Evolutionary conservation across 2,888 invertebrate genomes (phyloP).

Genomic region (Chrysotoxum bicinctum): DNA sequence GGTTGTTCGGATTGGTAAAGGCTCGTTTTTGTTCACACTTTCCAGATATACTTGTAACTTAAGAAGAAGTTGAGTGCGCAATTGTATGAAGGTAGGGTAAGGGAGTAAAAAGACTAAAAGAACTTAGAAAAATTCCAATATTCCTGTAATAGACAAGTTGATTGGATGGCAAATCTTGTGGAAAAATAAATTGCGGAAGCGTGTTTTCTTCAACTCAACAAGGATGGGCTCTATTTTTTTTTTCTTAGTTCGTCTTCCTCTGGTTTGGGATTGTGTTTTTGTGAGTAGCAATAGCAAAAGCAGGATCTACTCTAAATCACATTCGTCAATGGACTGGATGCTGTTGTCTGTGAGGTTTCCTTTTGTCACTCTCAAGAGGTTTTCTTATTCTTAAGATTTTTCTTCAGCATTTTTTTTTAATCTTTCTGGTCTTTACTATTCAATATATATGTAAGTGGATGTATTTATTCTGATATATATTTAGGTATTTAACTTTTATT

Average conservation of each 20-base stretch:
- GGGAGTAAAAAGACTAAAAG: constrained; percentile 11
- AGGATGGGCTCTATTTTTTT: constrained; percentile 1
- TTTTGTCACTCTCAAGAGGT: constrained; percentile 65
- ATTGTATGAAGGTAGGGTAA: constrained; percentile 3
- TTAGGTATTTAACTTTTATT: background rate
- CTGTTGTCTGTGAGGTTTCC: constrained; percentile 53
- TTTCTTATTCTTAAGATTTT: background rate
- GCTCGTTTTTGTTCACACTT: constrained; percentile 28
- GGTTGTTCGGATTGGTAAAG: background rate
- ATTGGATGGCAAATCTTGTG: constrained; percentile 75
- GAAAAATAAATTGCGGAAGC: constrained; percentile 75
- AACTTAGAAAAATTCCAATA: constrained; percentile 72
- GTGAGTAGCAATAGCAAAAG: constrained; percentile 25
- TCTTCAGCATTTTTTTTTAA: constrained; percentile 3
- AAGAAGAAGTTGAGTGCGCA: constrained; percentile 29
- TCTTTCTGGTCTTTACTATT: constrained; percentile 23
- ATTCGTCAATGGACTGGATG: constrained; percentile 28
- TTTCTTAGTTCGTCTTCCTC: background rate
- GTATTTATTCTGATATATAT: background rate
- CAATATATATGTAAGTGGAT: background rate
- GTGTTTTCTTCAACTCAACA: constrained; percentile 72
- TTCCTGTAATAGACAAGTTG: constrained; percentile 75
- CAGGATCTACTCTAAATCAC: constrained; percentile 50
- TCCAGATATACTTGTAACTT: background rate
- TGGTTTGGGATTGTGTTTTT: constrained; percentile 39